Conservation (phyloP, 2,797 vertebrate genomes). For the Scomberomorus guttatus region DNA sequence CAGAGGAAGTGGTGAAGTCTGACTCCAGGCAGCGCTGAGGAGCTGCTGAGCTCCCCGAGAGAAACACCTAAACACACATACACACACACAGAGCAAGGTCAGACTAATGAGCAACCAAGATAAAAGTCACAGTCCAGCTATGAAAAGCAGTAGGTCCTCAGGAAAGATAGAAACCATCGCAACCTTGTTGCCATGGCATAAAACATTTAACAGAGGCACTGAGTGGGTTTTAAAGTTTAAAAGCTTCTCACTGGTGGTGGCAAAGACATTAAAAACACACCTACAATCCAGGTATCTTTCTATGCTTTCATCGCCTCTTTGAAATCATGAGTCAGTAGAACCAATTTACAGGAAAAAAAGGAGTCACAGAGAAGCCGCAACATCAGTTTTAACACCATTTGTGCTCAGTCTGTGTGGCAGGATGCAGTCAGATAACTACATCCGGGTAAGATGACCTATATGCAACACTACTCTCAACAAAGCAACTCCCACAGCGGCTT, state of each 20-base stretch:
- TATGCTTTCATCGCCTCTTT: background rate
- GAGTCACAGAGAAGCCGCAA: background rate
- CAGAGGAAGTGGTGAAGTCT: constrained; percentile 70
- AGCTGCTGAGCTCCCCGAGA: constrained; percentile 69
- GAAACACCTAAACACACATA: constrained; percentile 72
- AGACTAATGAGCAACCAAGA: constrained; percentile 36
- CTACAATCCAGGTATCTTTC: background rate
- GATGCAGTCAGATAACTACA: constrained; percentile 35
- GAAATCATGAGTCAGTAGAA: background rate
- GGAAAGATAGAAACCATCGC: background rate
- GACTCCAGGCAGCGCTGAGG: constrained; percentile 72
- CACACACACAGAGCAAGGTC: constrained; percentile 15
- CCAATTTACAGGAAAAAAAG: background rate
- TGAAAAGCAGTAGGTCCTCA: background rate
- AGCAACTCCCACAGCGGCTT: constrained; percentile 27
- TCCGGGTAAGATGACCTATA: constrained; percentile 34
- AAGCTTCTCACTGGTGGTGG: background rate
- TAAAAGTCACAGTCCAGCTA: constrained; percentile 22
- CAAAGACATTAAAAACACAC: background rate
- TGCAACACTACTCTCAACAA: constrained; percentile 15
- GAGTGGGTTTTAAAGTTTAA: constrained; percentile 6
- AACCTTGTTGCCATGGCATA: constrained; percentile 12
- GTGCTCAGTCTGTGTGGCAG: constrained; percentile 20
- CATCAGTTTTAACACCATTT: background rate
- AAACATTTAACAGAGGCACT: constrained; percentile 1